Percentiles rank a stretch among this genome's conserved stretches.
Evolutionary conservation across 2,113 vertebrate genomes (phyloP).

Genomic region (Corythornis cristatus): DNA sequence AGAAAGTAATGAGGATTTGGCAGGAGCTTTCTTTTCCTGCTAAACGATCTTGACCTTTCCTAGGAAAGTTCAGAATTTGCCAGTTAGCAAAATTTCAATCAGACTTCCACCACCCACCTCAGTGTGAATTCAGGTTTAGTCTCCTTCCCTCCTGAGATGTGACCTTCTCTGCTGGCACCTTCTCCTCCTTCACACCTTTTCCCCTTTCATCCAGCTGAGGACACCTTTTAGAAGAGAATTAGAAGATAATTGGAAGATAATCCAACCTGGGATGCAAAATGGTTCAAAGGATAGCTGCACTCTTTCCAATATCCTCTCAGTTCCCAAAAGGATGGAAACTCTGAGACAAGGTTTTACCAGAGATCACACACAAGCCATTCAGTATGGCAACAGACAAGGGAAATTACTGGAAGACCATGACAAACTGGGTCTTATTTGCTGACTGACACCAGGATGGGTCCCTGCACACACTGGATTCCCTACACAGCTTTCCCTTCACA

Average conservation of each 20-base stretch:
- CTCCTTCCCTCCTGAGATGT: rapidly evolving
- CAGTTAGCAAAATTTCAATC: neutral
- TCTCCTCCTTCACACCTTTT: neutral
- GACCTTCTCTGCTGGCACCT: neutral
- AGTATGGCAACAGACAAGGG: neutral
- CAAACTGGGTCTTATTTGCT: rapidly evolving
- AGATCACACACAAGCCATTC: neutral
- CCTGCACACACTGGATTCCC: no score
- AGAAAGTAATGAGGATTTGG: neutral
- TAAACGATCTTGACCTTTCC: constrained; percentile 23
- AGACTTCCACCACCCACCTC: neutral
- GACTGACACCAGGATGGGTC: rapidly evolving
- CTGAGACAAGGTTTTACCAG: neutral
- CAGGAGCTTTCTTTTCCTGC: neutral
- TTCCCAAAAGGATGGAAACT: neutral
- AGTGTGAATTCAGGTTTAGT: neutral
- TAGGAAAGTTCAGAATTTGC: neutral
- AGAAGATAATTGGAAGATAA: no score
- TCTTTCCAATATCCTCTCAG: neutral
- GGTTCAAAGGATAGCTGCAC: neutral
- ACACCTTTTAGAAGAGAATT: neutral
- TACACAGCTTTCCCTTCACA: no score
- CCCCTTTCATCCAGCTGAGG: neutral
- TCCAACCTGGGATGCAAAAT: neutral
- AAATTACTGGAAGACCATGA: neutral